Percentiles rank a stretch among this genome's conserved stretches.
Conservation (phyloP, 2,113 vertebrate species). For the Nothocercus nigrocapillus region DNA sequence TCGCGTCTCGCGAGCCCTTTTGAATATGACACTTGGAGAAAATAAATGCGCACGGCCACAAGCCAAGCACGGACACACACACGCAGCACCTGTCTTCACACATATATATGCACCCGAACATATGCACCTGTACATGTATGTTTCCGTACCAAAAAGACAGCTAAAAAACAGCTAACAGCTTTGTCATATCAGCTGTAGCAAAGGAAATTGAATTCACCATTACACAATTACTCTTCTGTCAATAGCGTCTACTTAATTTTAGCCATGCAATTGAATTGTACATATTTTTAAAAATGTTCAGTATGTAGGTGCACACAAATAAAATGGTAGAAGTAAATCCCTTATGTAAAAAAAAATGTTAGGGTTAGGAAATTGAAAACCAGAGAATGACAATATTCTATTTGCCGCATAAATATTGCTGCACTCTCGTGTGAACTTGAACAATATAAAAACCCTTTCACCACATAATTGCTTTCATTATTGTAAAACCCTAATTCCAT, state of each 20-base stretch:
- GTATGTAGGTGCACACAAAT: fast-evolving
- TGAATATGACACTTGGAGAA: background rate
- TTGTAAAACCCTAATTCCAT: slow-evolving; percentile 18
- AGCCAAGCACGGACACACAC: background rate
- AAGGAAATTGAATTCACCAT: background rate
- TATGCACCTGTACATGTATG: background rate
- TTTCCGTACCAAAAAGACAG: background rate
- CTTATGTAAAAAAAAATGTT: background rate
- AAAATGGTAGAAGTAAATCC: background rate
- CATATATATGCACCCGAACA: fast-evolving
- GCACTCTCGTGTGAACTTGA: background rate
- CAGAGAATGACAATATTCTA: background rate
- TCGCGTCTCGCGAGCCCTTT: fast-evolving
- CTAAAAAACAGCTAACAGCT: background rate
- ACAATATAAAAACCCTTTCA: slow-evolving; percentile 47
- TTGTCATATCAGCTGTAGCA: background rate
- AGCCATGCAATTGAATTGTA: background rate
- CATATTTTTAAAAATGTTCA: background rate
- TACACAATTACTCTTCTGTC: background rate
- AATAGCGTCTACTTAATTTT: background rate
- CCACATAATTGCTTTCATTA: slow-evolving; percentile 43
- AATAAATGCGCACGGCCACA: background rate
- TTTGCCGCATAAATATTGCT: slow-evolving; percentile 4
- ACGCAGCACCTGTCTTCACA: background rate
- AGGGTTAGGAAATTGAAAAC: slow-evolving; percentile 6